Evolutionary conservation across 2,113 vertebrate species (phyloP), one percentile per base, ranked within the genome.

Genomic region (Lycaon pictus): DNA sequence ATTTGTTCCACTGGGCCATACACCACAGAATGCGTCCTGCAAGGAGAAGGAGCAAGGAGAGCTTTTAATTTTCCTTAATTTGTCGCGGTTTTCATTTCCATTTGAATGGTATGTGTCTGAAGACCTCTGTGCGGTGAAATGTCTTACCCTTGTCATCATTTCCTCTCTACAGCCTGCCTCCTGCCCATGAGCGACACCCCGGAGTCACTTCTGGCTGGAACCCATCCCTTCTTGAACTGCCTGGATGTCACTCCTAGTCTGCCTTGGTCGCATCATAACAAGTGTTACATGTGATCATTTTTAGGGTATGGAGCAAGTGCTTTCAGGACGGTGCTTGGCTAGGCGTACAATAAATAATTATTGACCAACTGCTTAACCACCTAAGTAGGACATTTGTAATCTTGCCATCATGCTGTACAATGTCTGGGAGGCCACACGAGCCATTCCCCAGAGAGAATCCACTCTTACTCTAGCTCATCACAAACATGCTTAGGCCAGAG

Each of bases 21-120:
- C 76, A 69, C 55, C 56, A 25, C 76, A 87, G 82, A 95, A 56
- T 16, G 25, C 25, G 48, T 80, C 95, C 67, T 71, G 37, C 58
- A 74, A 53, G 60, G 29, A 67, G 56, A 95, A 74, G 69, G 62
- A 94, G 71, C 9, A 11, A 96, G 67, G 63, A 72, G 83, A 85
- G 79, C 89, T 74, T 98, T 97, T 95, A 87, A 98, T 98, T 98
- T 98, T 93, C 97, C 96, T 96, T 92, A 55, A 98, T 98, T 98
- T 90, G 97, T 96, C 93, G 62, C 25, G 97, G 96, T 86, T 98
- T 98, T 98, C 97, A 98, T n/a, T 96, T 97, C 86, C 98, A 98
- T 98, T 98, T 98, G 95, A 97, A 98, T 96, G 96, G 95, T 97
- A 51, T 53, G 87, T 85, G 77, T 97, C 96, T 95, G 95, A 91